phyloP scores from a whole-genome alignment of 2,797 vertebrate species.

The Anomalospiza imberbis region DNA sequence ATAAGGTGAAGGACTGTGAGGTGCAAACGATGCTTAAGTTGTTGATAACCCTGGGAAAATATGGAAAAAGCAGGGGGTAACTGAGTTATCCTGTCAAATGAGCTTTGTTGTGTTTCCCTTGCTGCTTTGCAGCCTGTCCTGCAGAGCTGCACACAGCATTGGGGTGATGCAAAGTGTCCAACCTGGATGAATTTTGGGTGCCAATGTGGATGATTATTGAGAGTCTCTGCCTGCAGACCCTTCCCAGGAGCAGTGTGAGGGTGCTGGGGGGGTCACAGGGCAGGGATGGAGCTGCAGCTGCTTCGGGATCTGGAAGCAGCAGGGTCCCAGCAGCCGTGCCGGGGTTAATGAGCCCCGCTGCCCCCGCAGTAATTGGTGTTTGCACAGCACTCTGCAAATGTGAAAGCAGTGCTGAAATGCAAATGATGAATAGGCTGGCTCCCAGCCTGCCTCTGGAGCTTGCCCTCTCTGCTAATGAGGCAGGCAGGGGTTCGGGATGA shows the following conservation, averaged over 20 bases:
- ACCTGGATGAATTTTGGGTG: accelerated
- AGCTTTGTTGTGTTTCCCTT: background rate
- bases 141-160: background rate
- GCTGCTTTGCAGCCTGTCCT: background rate
- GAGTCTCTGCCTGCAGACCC: accelerated
- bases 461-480: background rate
- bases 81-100: background rate
- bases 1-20: accelerated
- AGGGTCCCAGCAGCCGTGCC: background rate
- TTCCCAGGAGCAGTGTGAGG: background rate
- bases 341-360: background rate
- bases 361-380: background rate
- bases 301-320: background rate
- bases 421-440: background rate
- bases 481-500: background rate
- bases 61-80: background rate
- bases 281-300: background rate
- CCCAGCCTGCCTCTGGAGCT: background rate
- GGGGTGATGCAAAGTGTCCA: accelerated
- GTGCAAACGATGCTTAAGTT: accelerated
- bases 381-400: background rate
- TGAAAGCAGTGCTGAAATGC: background rate
- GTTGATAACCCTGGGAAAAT: background rate
- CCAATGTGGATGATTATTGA: accelerated
- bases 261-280: background rate